These are phyloP conservation scores for Camelus bactrianus DNA, from an alignment of 2,113 vertebrate species.

Conservation along the genomic window DNA sequence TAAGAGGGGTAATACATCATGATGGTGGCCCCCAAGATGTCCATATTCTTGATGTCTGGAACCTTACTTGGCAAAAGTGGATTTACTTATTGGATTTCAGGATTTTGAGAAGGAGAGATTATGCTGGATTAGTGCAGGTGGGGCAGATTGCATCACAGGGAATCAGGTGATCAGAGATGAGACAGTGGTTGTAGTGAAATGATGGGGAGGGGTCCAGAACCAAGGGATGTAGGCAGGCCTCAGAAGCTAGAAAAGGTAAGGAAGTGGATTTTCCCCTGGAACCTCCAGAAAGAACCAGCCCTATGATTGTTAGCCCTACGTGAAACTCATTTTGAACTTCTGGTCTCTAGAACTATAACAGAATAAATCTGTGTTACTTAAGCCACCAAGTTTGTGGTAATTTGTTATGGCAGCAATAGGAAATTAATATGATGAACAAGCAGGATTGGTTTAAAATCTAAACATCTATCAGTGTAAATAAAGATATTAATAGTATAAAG, in stretches of 20 bases:
- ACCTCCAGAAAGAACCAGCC: not conserved
- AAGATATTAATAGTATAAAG: not conserved
- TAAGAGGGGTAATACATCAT: not conserved
- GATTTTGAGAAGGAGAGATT: not conserved
- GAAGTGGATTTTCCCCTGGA: not conserved
- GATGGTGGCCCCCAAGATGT: not conserved
- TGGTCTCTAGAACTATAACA: not conserved
- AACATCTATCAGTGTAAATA: not conserved
- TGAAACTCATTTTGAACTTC: not conserved
- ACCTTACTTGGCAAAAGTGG: not conserved
- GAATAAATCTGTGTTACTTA: constrained; percentile 33
- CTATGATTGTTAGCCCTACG: not conserved
- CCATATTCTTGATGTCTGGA: not conserved
- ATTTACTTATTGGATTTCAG: not conserved
- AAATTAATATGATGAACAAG: not conserved
- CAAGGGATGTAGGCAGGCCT: not conserved
- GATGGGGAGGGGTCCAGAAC: not conserved
- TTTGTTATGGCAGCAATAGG: not conserved
- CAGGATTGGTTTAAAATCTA: not conserved
- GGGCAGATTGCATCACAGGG: not conserved
- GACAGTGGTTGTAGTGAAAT: not conserved
- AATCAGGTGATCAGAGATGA: not conserved
- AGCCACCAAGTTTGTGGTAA: not conserved
- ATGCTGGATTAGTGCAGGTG: not conserved
- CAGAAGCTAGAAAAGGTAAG: not conserved